Percentiles rank a stretch among this genome's conserved stretches.
These are phyloP conservation scores for Ceraclea dissimilis DNA, from an alignment of 2,888 invertebrate species.

Conservation along the genomic window DNA sequence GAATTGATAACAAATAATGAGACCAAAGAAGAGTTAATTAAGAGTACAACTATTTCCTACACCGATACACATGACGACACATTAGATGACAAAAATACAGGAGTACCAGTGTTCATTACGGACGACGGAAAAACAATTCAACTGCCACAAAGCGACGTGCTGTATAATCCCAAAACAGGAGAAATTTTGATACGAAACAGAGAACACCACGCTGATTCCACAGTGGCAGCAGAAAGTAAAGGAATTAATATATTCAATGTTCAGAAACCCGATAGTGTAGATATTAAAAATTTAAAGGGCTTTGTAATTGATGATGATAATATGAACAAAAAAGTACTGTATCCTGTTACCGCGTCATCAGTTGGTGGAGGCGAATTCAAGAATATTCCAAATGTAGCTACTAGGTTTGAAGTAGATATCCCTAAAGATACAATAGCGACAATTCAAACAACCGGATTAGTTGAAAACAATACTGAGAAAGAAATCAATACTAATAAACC, in stretches of 20 bases:
- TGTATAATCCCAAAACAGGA: conserved; percentile 21
- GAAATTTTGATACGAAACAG: conserved; percentile 21
- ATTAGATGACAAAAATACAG: conserved; percentile 1
- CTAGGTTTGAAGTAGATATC: conserved; percentile 1
- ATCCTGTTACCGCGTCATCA: conserved; percentile 14
- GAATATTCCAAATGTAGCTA: conserved; percentile 8
- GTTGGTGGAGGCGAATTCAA: conserved; percentile 15
- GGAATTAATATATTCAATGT: conserved; percentile 1
- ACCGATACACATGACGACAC: neutral
- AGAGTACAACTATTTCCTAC: neutral
- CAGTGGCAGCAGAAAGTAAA: neutral
- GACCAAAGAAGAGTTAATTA: neutral
- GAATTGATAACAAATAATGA: neutral
- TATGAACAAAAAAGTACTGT: conserved; percentile 14
- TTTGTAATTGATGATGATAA: conserved; percentile 20
- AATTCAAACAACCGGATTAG: neutral
- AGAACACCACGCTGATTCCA: neutral
- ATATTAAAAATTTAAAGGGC: conserved; percentile 20
- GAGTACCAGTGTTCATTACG: conserved; percentile 20
- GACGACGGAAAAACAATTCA: conserved; percentile 21
- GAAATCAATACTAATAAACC: neutral
- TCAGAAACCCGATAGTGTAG: conserved; percentile 8
- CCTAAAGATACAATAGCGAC: neutral
- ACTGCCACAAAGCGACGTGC: conserved; percentile 22
- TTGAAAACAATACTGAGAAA: neutral